A percentile compares a stretch with the other conserved stretches of the same genome.
Evolutionary conservation across 2,888 invertebrate species (phyloP).

Genomic region (Taphrorychus bicolor): DNA sequence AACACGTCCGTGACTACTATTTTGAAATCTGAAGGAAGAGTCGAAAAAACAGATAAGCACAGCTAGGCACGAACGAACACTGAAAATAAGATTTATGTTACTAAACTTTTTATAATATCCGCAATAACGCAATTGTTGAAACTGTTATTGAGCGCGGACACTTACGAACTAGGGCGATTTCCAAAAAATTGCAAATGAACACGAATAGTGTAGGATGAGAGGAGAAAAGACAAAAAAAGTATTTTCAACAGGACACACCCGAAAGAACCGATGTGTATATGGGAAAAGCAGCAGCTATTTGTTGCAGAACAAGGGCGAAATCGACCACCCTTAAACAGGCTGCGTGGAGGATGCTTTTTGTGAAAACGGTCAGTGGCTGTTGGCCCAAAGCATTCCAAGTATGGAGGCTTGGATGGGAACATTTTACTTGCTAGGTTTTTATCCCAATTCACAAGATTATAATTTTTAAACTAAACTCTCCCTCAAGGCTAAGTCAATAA

Average conservation of each 20-base stretch:
- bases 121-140: no score
- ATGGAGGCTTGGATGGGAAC: background rate
- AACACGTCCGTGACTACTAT: slow-evolving; percentile 37
- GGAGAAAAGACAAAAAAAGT: background rate
- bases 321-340: slow-evolving; percentile 30
- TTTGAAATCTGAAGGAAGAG: slow-evolving; percentile 14
- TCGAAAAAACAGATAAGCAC: background rate
- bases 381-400: background rate
- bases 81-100: no score
- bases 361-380: slow-evolving; percentile 22
- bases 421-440: no score
- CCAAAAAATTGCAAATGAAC: background rate
- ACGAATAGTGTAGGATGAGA: background rate
- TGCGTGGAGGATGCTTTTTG: slow-evolving; percentile 31
- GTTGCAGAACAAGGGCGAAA: slow-evolving; percentile 27
- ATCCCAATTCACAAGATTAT: background rate
- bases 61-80: background rate
- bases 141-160: background rate
- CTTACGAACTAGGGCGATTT: background rate
- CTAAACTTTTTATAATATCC: no score
- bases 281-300: slow-evolving; percentile 27
- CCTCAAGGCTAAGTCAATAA: background rate
- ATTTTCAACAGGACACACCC: slow-evolving; percentile 29
- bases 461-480: background rate
- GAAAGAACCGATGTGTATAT: slow-evolving; percentile 10